Conservation (phyloP, 1,140 invertebrate species). For the Calliphora vicina region DNA sequence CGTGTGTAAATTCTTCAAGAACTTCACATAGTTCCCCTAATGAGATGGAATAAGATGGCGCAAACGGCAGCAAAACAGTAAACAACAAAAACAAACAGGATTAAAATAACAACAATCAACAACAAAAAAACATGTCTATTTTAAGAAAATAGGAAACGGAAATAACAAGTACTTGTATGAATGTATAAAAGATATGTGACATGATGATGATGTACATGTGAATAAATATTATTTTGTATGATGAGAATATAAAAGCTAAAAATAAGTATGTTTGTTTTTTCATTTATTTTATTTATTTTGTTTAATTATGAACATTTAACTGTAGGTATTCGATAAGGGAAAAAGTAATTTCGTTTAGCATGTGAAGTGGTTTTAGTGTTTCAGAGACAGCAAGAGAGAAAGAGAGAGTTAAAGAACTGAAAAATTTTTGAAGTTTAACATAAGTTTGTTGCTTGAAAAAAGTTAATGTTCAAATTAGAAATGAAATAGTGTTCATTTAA, state of each 20-base stretch:
- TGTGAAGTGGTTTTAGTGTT: neutral
- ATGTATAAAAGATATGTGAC: neutral
- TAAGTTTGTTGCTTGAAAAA: too few relatives aligned
- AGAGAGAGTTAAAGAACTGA: too few relatives aligned
- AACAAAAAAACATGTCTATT: neutral
- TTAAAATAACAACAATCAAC: neutral
- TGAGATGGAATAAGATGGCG: neutral
- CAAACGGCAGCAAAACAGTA: neutral
- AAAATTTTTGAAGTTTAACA: too few relatives aligned
- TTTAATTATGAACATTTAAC: neutral
- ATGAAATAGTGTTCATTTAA: too few relatives aligned
- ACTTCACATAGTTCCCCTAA: constrained; percentile 87
- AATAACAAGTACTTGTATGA: neutral
- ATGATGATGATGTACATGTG: neutral
- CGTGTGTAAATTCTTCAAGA: constrained; percentile 88
- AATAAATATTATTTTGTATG: neutral
- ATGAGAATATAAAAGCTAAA: neutral
- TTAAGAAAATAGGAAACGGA: neutral
- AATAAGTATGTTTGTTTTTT: too few relatives aligned
- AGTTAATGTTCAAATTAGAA: too few relatives aligned
- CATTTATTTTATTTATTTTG: neutral
- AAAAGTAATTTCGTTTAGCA: neutral
- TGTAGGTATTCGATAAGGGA: neutral
- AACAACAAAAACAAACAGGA: neutral
- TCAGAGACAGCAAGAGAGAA: neutral